These are phyloP conservation scores for Laupala kohalensis DNA, from an alignment of 1,140 invertebrate species.

Conservation along the genomic window DNA sequence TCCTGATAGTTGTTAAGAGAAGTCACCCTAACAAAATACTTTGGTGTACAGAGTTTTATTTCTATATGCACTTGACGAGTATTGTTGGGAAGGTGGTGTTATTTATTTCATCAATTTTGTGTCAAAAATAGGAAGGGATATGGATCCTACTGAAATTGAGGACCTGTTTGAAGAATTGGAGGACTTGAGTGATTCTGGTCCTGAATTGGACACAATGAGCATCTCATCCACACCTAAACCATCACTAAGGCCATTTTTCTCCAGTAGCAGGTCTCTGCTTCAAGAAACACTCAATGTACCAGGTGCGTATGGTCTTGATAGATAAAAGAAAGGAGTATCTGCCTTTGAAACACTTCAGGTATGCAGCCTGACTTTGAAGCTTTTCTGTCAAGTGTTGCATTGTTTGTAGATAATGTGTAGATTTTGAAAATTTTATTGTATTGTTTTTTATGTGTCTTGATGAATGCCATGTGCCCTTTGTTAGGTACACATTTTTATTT, in stretches of 20 bases:
- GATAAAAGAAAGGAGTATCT: not conserved
- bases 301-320: conserved; percentile 9
- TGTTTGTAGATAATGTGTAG: not conserved
- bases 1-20: no score
- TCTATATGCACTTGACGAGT: not conserved
- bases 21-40: no score
- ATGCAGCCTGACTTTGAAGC: not conserved
- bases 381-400: not conserved
- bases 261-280: conserved; percentile 65
- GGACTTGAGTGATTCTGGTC: conserved; percentile 85
- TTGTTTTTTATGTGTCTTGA: not conserved
- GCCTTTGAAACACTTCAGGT: not conserved
- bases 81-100: not conserved
- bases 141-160: conserved; percentile 51
- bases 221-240: conserved; percentile 94
- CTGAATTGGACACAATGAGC: conserved; percentile 89
- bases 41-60: no score
- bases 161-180: conserved; percentile 76
- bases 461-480: no score
- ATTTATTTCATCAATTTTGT: not conserved
- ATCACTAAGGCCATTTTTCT: conserved; percentile 86
- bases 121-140: conserved; percentile 35
- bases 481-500: no score
- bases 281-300: conserved; percentile 25
- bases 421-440: not conserved